Conservation (phyloP, 2,113 vertebrate genomes). For the Cebidichthys violaceus region DNA sequence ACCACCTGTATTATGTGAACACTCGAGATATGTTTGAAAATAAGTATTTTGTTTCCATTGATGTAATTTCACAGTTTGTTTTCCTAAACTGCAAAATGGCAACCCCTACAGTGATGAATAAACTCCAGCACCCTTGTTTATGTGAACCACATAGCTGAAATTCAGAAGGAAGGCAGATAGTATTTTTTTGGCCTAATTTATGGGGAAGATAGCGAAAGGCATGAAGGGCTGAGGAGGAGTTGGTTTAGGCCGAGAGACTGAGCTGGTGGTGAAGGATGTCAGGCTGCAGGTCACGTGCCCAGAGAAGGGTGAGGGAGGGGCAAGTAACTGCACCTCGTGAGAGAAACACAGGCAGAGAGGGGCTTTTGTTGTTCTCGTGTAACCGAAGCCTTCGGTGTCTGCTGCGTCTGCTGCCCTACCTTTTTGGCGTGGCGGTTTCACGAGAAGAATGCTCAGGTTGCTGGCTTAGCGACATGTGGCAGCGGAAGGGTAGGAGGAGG, state of each 20-base stretch:
- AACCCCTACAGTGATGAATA: not conserved
- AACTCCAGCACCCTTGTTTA: not conserved
- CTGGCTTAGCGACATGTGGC: constrained; percentile 30
- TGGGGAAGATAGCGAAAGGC: not conserved
- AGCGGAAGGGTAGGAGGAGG: constrained; percentile 29
- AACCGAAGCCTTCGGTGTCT: constrained; percentile 68
- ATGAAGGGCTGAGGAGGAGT: constrained; percentile 27
- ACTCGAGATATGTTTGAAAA: not conserved
- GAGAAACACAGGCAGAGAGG: constrained; percentile 54
- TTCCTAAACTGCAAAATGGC: not conserved
- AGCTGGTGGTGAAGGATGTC: constrained; percentile 43
- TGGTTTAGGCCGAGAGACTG: constrained; percentile 21
- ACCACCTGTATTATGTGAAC: not conserved
- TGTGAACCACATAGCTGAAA: not conserved
- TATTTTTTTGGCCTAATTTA: constrained; percentile 1
- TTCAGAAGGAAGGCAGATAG: not conserved
- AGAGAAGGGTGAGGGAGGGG: constrained; percentile 11
- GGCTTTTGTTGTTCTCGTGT: constrained; percentile 70
- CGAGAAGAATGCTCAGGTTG: constrained; percentile 65
- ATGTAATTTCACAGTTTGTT: not conserved
- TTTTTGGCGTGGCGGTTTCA: constrained; percentile 48
- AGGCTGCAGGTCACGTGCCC: constrained; percentile 39
- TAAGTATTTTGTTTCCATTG: not conserved
- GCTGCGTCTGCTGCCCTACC: constrained; percentile 60
- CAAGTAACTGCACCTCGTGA: constrained; percentile 49